These are phyloP conservation scores for Sula dactylatra DNA, from an alignment of 2,113 vertebrate genomes.

Conservation along the genomic window DNA sequence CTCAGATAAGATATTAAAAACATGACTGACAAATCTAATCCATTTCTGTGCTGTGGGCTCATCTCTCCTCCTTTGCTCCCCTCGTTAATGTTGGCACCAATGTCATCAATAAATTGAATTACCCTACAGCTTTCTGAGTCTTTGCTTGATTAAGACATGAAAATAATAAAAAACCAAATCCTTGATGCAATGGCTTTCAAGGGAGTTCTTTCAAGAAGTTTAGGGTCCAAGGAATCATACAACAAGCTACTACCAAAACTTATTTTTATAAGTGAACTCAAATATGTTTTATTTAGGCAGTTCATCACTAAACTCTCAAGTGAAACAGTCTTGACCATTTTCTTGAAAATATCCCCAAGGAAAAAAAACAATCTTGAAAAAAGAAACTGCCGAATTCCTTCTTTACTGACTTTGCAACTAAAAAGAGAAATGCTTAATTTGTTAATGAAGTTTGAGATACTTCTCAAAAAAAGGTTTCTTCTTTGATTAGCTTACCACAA, in stretches of 20 bases:
- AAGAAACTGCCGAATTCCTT: background rate
- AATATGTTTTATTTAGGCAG: background rate
- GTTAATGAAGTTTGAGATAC: background rate
- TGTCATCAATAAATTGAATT: background rate
- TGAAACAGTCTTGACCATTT: background rate
- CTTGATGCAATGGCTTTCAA: background rate
- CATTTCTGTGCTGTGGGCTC: background rate
- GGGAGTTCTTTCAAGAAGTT: background rate
- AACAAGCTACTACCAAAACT: background rate
- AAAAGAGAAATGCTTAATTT: background rate
- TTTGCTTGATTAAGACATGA: background rate
- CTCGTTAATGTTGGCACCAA: background rate
- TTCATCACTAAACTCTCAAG: background rate
- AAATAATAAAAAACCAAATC: constrained; percentile 7
- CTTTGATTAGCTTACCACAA: background rate
- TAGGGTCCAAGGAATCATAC: background rate
- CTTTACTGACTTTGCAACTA: background rate
- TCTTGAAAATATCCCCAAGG: background rate
- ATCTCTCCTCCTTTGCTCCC: background rate
- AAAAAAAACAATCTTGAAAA: background rate
- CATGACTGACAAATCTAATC: background rate
- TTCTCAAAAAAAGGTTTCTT: background rate
- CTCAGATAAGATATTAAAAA: background rate
- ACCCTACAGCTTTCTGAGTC: background rate
- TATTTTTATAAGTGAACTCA: background rate